A percentile compares a stretch with the other conserved stretches of the same genome.
These are phyloP conservation scores for Drosophila sturtevanti DNA, from an alignment of 1,140 invertebrate genomes.

Conservation along the genomic window DNA sequence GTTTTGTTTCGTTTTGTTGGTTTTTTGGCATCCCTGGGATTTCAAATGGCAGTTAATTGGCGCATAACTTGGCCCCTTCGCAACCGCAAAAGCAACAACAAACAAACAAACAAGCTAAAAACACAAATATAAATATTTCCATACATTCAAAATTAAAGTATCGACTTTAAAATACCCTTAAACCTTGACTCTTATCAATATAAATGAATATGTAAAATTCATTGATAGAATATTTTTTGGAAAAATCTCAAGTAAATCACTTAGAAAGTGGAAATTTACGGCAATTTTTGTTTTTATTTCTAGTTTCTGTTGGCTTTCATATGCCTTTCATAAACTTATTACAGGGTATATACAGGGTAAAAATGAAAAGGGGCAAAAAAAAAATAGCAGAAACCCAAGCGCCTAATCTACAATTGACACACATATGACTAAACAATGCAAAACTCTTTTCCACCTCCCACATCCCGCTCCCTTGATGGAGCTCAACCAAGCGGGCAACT, in stretches of 20 bases:
- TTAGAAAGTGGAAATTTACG: too few species aligned
- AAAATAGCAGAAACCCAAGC: slow-evolving; percentile 50
- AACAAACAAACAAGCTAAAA: slow-evolving; percentile 14
- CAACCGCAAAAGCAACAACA: slow-evolving; percentile 20
- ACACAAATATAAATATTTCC: slow-evolving; percentile 11
- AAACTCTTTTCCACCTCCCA: slow-evolving; percentile 26
- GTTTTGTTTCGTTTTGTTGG: neutral
- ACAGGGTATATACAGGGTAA: neutral
- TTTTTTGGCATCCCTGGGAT: slow-evolving; percentile 6
- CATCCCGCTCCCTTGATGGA: neutral
- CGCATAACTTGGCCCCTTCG: slow-evolving; percentile 51
- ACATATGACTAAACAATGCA: slow-evolving; percentile 66
- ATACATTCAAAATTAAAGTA: neutral
- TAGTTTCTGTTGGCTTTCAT: too few species aligned
- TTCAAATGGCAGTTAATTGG: slow-evolving; percentile 58
- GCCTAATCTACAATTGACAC: slow-evolving; percentile 76
- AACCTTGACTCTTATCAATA: too few species aligned
- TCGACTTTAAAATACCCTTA: neutral
- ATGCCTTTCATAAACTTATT: too few species aligned
- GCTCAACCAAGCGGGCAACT: slow-evolving; percentile 58
- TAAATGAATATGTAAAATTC: too few species aligned
- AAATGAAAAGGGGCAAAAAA: slow-evolving; percentile 16
- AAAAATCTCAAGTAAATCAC: too few species aligned
- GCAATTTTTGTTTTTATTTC: too few species aligned
- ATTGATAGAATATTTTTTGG: too few species aligned